Conservation (phyloP, 2,113 vertebrate genomes). For the Callochromis pleurospilus region DNA sequence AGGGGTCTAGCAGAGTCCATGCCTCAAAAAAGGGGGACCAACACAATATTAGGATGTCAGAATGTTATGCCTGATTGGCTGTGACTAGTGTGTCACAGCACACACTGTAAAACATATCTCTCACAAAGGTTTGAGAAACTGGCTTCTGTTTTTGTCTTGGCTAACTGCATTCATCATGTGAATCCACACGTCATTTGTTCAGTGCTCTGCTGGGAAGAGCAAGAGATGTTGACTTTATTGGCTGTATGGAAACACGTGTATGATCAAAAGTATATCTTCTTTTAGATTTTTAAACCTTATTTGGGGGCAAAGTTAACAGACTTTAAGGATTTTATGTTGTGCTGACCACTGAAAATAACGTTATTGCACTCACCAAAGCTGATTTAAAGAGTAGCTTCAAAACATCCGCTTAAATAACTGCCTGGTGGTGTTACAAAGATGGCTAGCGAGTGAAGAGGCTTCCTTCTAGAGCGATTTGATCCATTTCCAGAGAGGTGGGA, state of each 20-base stretch:
- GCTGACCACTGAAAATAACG: background rate
- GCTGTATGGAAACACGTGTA: background rate
- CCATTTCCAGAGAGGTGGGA: background rate
- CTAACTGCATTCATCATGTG: background rate
- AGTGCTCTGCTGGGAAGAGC: background rate
- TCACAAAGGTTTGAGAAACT: background rate
- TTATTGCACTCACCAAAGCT: background rate
- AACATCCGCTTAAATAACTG: background rate
- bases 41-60: background rate
- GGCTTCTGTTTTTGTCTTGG: background rate
- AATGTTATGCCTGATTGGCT: background rate
- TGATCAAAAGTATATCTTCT: background rate
- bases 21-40: background rate
- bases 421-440: background rate
- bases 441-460: background rate
- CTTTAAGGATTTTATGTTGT: background rate
- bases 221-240: background rate
- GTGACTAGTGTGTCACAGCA: background rate
- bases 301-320: background rate
- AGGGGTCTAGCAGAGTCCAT: background rate
- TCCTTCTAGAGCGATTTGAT: background rate
- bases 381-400: background rate
- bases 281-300: background rate
- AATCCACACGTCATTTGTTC: fast-evolving
- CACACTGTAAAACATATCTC: background rate